Evolutionary conservation across 2,888 invertebrate genomes (phyloP).

Genomic region (Belgica antarctica): DNA sequence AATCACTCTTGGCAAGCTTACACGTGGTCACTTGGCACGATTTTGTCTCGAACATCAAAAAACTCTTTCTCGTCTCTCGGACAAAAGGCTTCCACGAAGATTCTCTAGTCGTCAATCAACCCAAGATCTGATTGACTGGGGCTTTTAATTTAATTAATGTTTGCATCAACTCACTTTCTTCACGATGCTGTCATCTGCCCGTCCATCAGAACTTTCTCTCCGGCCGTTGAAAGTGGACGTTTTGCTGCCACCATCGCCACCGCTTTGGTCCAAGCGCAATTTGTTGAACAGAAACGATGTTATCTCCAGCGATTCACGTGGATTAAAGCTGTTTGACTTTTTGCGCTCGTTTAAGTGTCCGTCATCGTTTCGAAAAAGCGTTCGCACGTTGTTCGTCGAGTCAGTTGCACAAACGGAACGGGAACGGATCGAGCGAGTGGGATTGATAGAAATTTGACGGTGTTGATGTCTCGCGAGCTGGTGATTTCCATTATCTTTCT

Average conservation of each 20-base stretch:
- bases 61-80: no score
- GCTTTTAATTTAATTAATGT: not conserved
- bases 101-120: constrained; percentile 3
- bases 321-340: constrained; percentile 40
- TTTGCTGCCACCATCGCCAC: not conserved
- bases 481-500: not conserved
- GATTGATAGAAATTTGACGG: not conserved
- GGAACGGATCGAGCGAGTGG: constrained; percentile 35
- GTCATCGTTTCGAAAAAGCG: not conserved
- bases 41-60: no score
- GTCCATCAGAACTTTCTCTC: constrained; percentile 1
- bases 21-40: no score
- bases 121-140: not conserved
- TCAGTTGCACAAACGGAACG: constrained; percentile 39
- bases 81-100: not conserved
- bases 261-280: constrained; percentile 4
- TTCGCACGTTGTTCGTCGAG: not conserved
- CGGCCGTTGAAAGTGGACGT: constrained; percentile 5
- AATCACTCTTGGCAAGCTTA: no score
- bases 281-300: constrained; percentile 33
- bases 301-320: constrained; percentile 37
- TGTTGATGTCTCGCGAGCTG: not conserved
- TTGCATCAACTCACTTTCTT: constrained; percentile 26
- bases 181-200: not conserved
- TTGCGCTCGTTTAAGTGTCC: not conserved